phyloP scores from a whole-genome alignment of 2,113 vertebrate genomes.

The Notarius lentiginosus region DNA sequence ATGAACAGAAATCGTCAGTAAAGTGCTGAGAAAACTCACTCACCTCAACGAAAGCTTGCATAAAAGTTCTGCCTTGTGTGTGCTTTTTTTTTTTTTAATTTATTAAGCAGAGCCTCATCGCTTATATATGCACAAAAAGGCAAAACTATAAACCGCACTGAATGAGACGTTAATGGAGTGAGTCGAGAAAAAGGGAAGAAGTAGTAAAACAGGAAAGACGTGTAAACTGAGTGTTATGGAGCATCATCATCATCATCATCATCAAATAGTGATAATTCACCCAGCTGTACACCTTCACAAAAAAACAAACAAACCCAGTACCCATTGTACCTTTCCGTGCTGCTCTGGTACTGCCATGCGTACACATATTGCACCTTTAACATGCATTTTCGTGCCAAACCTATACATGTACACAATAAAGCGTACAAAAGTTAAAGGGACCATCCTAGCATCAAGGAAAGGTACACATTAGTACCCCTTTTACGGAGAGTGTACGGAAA shows the following conservation, averaged over 20 bases:
- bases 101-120: not conserved
- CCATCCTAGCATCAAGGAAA: not conserved
- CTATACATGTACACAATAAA: not conserved
- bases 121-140: not conserved
- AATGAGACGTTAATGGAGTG: not conserved
- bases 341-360: not conserved
- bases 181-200: not conserved
- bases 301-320: not conserved
- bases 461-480: not conserved
- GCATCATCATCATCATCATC: not conserved
- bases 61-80: not conserved
- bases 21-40: constrained; percentile 33
- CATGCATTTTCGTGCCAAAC: not conserved
- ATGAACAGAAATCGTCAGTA: constrained; percentile 27
- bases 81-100: not conserved
- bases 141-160: not conserved
- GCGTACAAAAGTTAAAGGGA: not conserved
- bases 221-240: not conserved
- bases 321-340: not conserved
- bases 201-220: not conserved
- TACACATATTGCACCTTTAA: not conserved
- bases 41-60: not conserved
- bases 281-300: not conserved
- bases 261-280: not conserved
- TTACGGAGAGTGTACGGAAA: not conserved